Base-by-base conservation (phyloP, 2,888 invertebrate genomes). In the Lithodes maja region DNA sequence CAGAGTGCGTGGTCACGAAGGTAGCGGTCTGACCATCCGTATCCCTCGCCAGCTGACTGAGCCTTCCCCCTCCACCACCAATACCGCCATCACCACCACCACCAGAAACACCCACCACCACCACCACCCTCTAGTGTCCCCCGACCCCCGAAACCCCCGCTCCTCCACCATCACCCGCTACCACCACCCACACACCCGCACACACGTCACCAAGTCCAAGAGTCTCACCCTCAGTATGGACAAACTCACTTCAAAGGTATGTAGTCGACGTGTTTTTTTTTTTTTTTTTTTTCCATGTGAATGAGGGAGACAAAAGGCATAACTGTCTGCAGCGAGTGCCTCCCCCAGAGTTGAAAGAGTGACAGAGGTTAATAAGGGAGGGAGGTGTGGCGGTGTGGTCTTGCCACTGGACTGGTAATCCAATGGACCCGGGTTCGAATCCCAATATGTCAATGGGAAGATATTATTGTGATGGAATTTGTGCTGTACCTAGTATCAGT, bases 161-260 rank as follows among this genome's bases (percentile, higher is more conserved):
- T 17, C 83, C 49, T 84, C 78, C 82, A 85, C 78, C 82, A 33
- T 33, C 33, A 33, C 33, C 33, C 75, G 74, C 75, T 17, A 17
- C 69, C 83, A 78, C 7, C 71, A 81, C 15, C 33, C 75, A 17
- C 49, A 77, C 50, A 17, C 53, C 33, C 79, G 75, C 53, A n/a
- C 82, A 5, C 49, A 55, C 12, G 91, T 91, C 74, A 80, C 78
- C 77, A 91, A 91, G 83, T 90, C 90, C 69, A 91, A 91, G 87
- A 85, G 85, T 15, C 77, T 91, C 53, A 87, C 87, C 61, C 90
- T 87, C 3, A 91, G 91, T 79, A 91, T 91, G 91, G 91, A 91
- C 79, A 91, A 90, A 17, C 79, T 91, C 52, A 82, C 89, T 61
- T 49, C 61, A 33, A 50, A 53, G 61, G 49, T 12, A 2, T 5